Conservation (phyloP, 2,888 invertebrate species). For the Torymus aiolomorphi region DNA sequence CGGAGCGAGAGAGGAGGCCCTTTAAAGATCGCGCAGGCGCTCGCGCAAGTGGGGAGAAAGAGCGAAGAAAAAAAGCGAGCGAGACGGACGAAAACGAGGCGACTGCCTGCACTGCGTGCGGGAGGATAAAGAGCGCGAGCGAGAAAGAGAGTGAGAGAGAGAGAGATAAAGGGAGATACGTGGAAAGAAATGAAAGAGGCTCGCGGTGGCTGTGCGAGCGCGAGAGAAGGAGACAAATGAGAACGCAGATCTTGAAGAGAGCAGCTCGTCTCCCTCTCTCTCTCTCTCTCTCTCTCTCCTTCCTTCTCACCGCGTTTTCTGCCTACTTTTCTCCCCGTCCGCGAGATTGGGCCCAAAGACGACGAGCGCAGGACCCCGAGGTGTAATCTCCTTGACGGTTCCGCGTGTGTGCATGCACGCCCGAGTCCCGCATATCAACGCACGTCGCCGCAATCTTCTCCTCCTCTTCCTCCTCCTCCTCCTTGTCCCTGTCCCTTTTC, state of each 20-base stretch:
- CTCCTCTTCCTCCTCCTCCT: constrained; percentile 29
- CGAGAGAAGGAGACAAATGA: constrained; percentile 67
- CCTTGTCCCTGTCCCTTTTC: constrained; percentile 35
- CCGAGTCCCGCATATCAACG: not conserved
- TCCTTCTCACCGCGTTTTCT: not conserved
- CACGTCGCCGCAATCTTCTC: constrained; percentile 38
- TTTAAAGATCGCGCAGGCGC: constrained; percentile 54
- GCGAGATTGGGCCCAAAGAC: constrained; percentile 53
- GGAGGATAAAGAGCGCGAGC: constrained; percentile 17
- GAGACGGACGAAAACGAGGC: constrained; percentile 35
- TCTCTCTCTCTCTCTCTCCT: constrained; percentile 22
- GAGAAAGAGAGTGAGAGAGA: constrained; percentile 34
- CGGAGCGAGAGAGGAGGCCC: constrained; percentile 38
- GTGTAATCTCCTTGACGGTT: constrained; percentile 65
- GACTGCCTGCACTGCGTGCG: not conserved
- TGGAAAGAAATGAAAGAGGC: constrained; percentile 59
- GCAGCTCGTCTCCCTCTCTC: constrained; percentile 28
- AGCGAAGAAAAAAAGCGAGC: constrained; percentile 29
- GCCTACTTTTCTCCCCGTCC: constrained; percentile 39
- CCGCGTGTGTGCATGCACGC: constrained; percentile 19
- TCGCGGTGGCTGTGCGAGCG: constrained; percentile 44
- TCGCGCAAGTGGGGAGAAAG: constrained; percentile 1
- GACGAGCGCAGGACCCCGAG: constrained; percentile 59
- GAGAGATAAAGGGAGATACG: constrained; percentile 44
- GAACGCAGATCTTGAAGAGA: constrained; percentile 58